Conservation (phyloP, 2,113 vertebrate species). For the Lycocorax pyrrhopterus region DNA sequence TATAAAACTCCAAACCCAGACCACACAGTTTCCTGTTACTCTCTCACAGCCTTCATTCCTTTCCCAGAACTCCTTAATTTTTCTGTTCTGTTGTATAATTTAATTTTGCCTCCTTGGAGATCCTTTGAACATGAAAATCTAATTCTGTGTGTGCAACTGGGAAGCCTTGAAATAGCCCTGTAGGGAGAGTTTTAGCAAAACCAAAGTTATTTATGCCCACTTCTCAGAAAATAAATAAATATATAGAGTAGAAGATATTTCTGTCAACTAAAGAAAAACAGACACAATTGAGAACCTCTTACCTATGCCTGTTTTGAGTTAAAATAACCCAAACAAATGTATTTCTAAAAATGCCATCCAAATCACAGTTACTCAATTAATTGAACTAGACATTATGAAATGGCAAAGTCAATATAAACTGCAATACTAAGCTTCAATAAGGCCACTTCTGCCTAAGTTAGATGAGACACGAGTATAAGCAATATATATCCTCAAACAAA, state of each 20-base stretch:
- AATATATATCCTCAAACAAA: background rate
- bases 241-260: background rate
- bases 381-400: background rate
- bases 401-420: background rate
- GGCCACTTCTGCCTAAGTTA: background rate
- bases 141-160: slow-evolving; percentile 27
- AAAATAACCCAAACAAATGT: background rate
- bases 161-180: slow-evolving; percentile 28
- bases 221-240: background rate
- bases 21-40: background rate
- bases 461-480: background rate
- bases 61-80: slow-evolving; percentile 3
- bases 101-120: slow-evolving; percentile 38
- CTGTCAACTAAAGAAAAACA: background rate
- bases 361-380: background rate
- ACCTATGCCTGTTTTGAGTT: background rate
- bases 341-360: background rate
- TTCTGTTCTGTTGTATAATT: slow-evolving; percentile 19
- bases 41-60: background rate
- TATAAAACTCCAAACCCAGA: background rate
- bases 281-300: background rate
- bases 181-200: slow-evolving; percentile 10
- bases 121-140: slow-evolving; percentile 34
- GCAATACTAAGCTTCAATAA: background rate
- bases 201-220: slow-evolving; percentile 9